Percentiles rank a stretch among this genome's conserved stretches.
Conservation (phyloP, 2,797 vertebrate species). For the Diglossa cyanea region DNA sequence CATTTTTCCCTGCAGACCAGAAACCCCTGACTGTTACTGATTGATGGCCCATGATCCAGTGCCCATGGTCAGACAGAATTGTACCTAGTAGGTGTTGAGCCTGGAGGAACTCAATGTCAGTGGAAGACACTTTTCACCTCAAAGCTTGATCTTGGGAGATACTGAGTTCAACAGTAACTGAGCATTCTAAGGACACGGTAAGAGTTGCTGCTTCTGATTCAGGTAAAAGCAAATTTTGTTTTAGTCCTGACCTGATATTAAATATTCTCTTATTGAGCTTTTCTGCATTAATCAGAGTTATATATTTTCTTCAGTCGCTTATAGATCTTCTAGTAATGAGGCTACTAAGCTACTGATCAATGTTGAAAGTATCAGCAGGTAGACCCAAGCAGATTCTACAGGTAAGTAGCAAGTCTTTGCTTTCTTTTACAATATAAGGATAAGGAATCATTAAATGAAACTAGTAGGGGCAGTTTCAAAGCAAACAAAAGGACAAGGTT, state of each 20-base stretch:
- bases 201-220: neutral
- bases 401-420: neutral
- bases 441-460: neutral
- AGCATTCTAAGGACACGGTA: neutral
- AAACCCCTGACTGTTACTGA: neutral
- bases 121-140: neutral
- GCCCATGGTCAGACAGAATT: neutral
- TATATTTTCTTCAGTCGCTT: neutral
- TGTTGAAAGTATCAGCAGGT: neutral
- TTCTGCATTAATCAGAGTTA: neutral
- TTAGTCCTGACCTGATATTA: neutral
- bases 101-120: neutral
- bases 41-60: neutral
- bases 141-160: neutral
- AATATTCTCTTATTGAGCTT: neutral
- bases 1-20: neutral
- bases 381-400: neutral
- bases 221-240: neutral
- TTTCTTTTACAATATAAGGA: neutral
- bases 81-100: neutral
- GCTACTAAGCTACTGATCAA: neutral
- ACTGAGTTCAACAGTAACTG: neutral
- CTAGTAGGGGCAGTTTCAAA: neutral
- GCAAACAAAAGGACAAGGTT: neutral
- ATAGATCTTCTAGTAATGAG: neutral